Percentiles rank a stretch among this genome's conserved stretches.
Conservation (phyloP, 1,140 invertebrate genomes). For the Lordiphosa mommai region DNA sequence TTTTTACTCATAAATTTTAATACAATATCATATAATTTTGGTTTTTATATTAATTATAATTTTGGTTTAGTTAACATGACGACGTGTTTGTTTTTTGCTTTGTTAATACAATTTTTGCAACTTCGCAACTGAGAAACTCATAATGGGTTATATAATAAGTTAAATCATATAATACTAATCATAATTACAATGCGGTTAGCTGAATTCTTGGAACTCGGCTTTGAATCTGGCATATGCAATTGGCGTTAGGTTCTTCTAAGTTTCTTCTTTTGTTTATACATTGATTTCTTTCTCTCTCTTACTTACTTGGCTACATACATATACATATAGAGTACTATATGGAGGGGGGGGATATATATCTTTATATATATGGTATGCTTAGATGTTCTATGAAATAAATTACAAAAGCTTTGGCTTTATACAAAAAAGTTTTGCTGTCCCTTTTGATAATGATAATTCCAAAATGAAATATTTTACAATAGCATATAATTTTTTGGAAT, state of each 20-base stretch:
- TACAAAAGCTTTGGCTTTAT: constrained; percentile 72
- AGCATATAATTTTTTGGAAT: constrained; percentile 33
- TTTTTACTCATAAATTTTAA: constrained; percentile 29
- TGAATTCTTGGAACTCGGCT: constrained; percentile 65
- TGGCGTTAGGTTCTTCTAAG: constrained; percentile 73
- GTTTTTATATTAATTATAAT: constrained; percentile 44
- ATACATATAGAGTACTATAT: constrained; percentile 18
- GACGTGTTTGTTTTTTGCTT: constrained; percentile 68
- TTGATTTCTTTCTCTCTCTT: constrained; percentile 42
- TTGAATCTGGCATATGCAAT: constrained; percentile 51
- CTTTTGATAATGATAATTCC: constrained; percentile 1
- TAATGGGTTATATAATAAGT: constrained; percentile 24
- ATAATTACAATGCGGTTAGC: constrained; percentile 31
- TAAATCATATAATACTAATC: no score
- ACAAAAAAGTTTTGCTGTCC: constrained; percentile 36
- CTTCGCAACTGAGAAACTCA: constrained; percentile 22
- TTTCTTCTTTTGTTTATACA: constrained; percentile 61
- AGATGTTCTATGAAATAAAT: constrained; percentile 71
- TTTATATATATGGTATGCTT: constrained; percentile 30
- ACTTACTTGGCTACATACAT: constrained; percentile 17
- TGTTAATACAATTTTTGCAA: constrained; percentile 62
- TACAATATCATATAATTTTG: constrained; percentile 49
- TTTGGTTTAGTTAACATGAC: constrained; percentile 71
- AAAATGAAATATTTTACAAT: constrained; percentile 64
- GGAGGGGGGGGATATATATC: neutral